These are phyloP conservation scores for Neria commutata DNA, from an alignment of 2,888 invertebrate species.

Conservation along the genomic window DNA sequence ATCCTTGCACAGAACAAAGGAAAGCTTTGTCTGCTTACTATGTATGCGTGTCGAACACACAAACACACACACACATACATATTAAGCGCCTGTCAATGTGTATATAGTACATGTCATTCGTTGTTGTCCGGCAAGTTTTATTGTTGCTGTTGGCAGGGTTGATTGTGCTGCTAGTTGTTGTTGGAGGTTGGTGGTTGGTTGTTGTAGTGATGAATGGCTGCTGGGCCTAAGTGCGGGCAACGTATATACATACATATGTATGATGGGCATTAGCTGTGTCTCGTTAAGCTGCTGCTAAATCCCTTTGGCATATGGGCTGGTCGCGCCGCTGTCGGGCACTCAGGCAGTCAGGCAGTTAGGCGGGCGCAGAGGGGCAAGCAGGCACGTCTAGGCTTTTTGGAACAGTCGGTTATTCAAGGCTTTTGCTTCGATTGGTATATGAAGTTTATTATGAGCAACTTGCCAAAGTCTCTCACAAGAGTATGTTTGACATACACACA, in stretches of 20 bases:
- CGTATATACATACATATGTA: no score
- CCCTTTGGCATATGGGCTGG: conserved; percentile 15
- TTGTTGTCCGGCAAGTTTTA: not conserved
- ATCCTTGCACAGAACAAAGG: not conserved
- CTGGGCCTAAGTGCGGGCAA: not conserved
- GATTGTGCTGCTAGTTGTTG: not conserved
- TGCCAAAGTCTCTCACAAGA: no score
- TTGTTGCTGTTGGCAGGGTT: not conserved
- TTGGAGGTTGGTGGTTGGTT: not conserved
- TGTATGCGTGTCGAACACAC: not conserved
- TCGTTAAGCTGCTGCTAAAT: conserved; percentile 16
- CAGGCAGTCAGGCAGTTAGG: not conserved
- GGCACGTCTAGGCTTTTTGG: no score
- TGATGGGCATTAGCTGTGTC: conserved; percentile 19
- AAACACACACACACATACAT: not conserved
- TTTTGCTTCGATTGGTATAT: no score
- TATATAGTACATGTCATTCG: no score
- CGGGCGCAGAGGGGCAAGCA: no score
- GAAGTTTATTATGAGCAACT: no score
- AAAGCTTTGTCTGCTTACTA: not conserved
- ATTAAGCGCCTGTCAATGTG: not conserved
- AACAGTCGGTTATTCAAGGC: no score
- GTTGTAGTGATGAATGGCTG: not conserved
- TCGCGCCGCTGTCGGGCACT: not conserved
- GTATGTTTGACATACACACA: no score